phyloP scores from a whole-genome alignment of 2,888 invertebrate species.

The Eupithecia insigniata region DNA sequence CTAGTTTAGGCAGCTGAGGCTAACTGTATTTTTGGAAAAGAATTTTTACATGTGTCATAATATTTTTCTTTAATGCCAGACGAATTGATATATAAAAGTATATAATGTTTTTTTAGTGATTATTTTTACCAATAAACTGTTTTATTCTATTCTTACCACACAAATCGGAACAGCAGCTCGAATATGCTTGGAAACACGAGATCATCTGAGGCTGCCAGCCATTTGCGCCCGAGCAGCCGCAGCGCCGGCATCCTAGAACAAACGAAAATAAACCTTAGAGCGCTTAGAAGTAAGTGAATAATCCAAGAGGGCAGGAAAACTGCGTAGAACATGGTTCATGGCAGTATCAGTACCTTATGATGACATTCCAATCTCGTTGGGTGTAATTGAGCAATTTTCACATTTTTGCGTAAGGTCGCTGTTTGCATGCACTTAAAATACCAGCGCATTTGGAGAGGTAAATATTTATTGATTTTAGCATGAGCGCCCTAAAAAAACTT shows the following conservation, averaged over 20 bases:
- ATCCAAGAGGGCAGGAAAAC: slow-evolving; percentile 1
- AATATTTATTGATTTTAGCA: not conserved
- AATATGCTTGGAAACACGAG: slow-evolving; percentile 94
- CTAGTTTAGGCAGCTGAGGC: too few species aligned
- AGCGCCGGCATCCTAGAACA: slow-evolving; percentile 92
- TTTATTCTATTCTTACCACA: too few species aligned
- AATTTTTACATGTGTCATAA: too few species aligned
- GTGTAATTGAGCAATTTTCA: slow-evolving; percentile 40
- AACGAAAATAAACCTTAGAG: slow-evolving; percentile 37
- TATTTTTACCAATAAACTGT: too few species aligned
- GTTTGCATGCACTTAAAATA: slow-evolving; percentile 14
- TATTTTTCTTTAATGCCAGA: too few species aligned
- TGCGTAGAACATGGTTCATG: slow-evolving; percentile 21
- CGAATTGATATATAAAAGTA: too few species aligned
- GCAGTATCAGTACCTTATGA: slow-evolving; percentile 10
- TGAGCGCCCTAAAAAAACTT: not conserved
- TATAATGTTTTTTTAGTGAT: too few species aligned
- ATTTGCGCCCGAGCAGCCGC: slow-evolving; percentile 93
- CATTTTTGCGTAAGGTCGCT: slow-evolving; percentile 45
- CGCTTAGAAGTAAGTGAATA: slow-evolving; percentile 14
- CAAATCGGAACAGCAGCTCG: slow-evolving; percentile 88
- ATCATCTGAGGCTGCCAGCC: slow-evolving; percentile 96
- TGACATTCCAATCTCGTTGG: slow-evolving; percentile 24
- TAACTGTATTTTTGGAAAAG: too few species aligned
- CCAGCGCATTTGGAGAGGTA: not conserved